These are phyloP conservation scores for Philopotamus ludificatus DNA, from an alignment of 1,140 invertebrate genomes.

Conservation along the genomic window DNA sequence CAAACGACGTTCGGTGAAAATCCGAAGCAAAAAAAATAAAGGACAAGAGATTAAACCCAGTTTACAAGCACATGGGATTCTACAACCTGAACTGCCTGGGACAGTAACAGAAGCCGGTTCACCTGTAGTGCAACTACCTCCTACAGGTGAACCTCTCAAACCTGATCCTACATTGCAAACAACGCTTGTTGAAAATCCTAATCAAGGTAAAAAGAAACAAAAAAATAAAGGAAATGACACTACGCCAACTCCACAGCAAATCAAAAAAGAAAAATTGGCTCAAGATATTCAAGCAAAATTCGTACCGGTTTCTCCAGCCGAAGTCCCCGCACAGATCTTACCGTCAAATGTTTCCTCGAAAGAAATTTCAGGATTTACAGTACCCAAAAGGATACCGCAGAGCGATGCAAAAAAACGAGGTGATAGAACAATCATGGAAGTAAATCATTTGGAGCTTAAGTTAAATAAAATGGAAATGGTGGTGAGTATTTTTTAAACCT, in stretches of 20 bases:
- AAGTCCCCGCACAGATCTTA: too few species aligned
- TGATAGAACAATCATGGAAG: neutral
- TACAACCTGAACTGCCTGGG: neutral
- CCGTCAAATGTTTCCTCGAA: too few species aligned
- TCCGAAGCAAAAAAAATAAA: too few species aligned
- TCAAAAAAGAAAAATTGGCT: neutral
- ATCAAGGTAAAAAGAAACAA: neutral
- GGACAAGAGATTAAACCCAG: too few species aligned
- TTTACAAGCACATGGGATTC: neutral
- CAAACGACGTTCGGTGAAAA: too few species aligned
- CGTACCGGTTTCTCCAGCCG: too few species aligned
- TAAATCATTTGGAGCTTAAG: conserved; percentile 1
- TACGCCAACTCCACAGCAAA: neutral
- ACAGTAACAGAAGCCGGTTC: neutral
- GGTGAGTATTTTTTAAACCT: neutral
- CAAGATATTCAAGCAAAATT: neutral
- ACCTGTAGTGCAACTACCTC: neutral
- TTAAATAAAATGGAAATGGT: neutral
- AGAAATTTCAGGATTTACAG: neutral
- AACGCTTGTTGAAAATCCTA: neutral
- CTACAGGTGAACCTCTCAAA: neutral
- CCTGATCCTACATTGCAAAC: neutral
- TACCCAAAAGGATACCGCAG: neutral
- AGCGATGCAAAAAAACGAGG: neutral
- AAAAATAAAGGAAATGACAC: neutral